Conservation (phyloP, 2,888 invertebrate genomes). For the Ceriagrion tenellum region DNA sequence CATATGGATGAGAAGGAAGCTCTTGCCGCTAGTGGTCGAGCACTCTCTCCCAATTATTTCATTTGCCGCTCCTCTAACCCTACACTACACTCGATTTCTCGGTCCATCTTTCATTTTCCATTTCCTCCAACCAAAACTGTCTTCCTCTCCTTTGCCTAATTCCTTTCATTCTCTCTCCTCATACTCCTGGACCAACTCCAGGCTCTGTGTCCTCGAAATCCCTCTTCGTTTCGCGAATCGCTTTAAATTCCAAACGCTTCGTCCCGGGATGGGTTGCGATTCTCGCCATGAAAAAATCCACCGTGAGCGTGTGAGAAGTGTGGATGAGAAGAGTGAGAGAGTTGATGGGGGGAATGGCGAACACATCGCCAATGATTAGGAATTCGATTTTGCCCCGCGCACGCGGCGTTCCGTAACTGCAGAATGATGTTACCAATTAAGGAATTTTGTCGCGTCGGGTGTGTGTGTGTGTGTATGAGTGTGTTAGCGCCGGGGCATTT, state of each 20-base stretch:
- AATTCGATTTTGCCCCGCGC: neutral
- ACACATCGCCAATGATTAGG: slow-evolving; percentile 9
- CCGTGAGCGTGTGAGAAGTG: neutral
- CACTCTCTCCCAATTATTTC: no score
- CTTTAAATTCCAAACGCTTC: slow-evolving; percentile 4
- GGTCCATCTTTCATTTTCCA: neutral
- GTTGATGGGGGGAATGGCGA: neutral
- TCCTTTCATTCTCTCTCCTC: neutral
- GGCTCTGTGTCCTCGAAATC: neutral
- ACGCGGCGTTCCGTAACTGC: neutral
- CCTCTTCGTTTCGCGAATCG: neutral
- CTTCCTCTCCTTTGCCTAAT: neutral
- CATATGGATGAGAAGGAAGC: no score
- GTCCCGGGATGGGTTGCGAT: neutral
- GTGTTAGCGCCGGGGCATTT: neutral
- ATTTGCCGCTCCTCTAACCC: no score
- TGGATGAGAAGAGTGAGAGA: neutral
- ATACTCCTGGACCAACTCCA: neutral
- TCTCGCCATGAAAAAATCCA: neutral
- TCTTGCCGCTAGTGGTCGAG: no score
- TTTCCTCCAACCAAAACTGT: neutral
- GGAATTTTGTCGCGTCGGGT: neutral
- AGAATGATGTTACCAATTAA: slow-evolving; percentile 16
- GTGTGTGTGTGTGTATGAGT: neutral
- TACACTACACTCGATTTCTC: no score